Evolutionary conservation across 1,140 invertebrate species (phyloP), one percentile per base, ranked within the genome.

Genomic region (Odontomachus brunneus): DNA sequence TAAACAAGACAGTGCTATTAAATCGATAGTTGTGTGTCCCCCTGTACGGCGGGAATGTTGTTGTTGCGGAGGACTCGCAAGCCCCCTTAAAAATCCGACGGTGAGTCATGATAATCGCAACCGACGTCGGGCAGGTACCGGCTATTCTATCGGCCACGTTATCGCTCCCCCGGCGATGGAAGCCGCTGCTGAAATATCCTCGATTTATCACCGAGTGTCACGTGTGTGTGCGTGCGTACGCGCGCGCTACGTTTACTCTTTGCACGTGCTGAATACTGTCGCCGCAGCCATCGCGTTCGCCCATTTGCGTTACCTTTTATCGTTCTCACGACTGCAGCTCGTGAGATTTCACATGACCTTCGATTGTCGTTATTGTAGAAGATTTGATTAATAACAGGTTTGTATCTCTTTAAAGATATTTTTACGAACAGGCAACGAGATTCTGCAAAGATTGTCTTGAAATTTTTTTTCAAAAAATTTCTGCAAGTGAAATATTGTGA

Each of bases 1-100:
- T 84, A 89, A 92, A 91, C 90, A 91, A 90, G 89, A 90, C 88
- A 85, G 82, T 82, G 82, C 80, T 92, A 91, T 91, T 91, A 90
- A 78, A 90, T 91, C 90, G 86, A 91, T 91, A 91, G 3, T 63
- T 12, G 12, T 49, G 26, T 7, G 22, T 49, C 72, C 84, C 87
- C 83, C 63, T 44, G 57, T 62, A 48, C 60, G 83, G 89, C 75
- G 82, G 72, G 87, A 82, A 87, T 83, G 67, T 65, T 33, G 62
- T 38, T 83, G 38, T 73, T 85, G 82, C 84, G 75, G 75, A 89
- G 75, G 59, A 59, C 83, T 76, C 69, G n/a, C 59, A 33, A 9
- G 26, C 19, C 67, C 60, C 63, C 67, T 81, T 73, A 81, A 86
- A 86, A 89, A 89, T 90, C 71, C 57, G 24, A 88, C 65, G 82